Percentiles rank a stretch among this genome's conserved stretches.
Conservation (phyloP, 2,113 vertebrate genomes). For the Bambusicola thoracicus region DNA sequence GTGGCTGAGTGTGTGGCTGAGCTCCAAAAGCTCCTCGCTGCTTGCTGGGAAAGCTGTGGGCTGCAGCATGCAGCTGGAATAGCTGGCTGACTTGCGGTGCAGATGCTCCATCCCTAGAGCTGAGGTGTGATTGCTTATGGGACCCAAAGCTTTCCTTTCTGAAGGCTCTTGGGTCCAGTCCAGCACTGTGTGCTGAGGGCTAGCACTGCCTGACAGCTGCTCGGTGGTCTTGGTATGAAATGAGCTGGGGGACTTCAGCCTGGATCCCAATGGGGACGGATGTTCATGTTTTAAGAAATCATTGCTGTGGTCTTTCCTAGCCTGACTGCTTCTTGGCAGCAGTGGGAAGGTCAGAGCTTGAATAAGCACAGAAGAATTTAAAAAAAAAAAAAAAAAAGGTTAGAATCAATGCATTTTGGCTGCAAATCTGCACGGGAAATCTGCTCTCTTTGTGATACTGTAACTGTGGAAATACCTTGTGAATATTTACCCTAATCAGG, state of each 20-base stretch:
- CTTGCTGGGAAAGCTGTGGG: constrained; percentile 18
- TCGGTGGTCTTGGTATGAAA: constrained; percentile 28
- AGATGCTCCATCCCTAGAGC: neutral
- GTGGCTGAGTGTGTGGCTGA: neutral
- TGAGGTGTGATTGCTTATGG: neutral
- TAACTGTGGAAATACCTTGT: neutral
- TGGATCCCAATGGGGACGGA: constrained; percentile 2
- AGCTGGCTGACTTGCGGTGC: fast-evolving
- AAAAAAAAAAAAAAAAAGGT: neutral
- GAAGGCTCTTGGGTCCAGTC: constrained; percentile 1
- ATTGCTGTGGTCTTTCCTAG: neutral
- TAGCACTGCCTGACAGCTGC: neutral
- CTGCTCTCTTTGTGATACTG: neutral
- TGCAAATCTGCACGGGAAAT: neutral
- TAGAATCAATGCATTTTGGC: neutral
- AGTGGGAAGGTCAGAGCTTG: neutral
- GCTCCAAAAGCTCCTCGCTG: neutral
- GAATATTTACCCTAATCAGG: neutral
- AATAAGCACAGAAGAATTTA: neutral
- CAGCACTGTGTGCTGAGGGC: neutral
- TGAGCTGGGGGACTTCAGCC: neutral
- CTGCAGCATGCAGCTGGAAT: neutral
- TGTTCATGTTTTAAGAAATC: constrained; percentile 16
- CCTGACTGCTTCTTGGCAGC: constrained; percentile 7
- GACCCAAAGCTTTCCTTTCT: neutral